A percentile compares a stretch with the other conserved stretches of the same genome.
Conservation (phyloP, 2,113 vertebrate genomes). For the Irena cyanogastra region DNA sequence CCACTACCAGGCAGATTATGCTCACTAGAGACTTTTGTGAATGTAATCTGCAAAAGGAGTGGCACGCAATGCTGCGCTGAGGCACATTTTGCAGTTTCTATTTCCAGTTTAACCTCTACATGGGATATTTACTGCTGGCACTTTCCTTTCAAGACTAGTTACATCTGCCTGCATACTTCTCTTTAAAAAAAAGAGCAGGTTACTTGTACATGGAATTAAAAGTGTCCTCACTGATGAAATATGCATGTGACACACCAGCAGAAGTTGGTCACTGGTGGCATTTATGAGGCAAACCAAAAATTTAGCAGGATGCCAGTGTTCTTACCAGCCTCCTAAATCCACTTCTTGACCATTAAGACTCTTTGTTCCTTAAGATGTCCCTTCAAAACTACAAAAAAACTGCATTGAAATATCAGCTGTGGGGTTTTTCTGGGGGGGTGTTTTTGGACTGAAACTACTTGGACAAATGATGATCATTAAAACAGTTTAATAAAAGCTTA, state of each 20-base stretch:
- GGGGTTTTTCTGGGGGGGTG: rapidly evolving
- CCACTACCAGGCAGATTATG: background rate
- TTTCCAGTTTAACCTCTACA: background rate
- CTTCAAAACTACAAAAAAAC: background rate
- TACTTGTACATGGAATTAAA: background rate
- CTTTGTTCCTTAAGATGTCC: background rate
- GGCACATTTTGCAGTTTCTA: background rate
- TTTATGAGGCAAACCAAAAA: background rate
- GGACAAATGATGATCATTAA: background rate
- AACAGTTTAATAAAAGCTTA: background rate
- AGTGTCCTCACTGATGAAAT: background rate
- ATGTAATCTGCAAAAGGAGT: background rate
- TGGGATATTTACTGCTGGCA: background rate
- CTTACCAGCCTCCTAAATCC: background rate
- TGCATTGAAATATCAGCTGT: background rate
- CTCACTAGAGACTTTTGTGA: background rate
- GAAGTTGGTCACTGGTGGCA: background rate
- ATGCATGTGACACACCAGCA: background rate
- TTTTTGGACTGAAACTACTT: background rate
- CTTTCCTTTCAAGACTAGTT: background rate
- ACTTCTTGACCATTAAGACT: background rate
- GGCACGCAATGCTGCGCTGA: background rate
- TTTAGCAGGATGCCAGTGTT: background rate
- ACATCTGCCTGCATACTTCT: background rate
- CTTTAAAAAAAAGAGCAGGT: background rate